Conservation (phyloP, 1,140 invertebrate genomes). For the Anthonomus grandis region DNA sequence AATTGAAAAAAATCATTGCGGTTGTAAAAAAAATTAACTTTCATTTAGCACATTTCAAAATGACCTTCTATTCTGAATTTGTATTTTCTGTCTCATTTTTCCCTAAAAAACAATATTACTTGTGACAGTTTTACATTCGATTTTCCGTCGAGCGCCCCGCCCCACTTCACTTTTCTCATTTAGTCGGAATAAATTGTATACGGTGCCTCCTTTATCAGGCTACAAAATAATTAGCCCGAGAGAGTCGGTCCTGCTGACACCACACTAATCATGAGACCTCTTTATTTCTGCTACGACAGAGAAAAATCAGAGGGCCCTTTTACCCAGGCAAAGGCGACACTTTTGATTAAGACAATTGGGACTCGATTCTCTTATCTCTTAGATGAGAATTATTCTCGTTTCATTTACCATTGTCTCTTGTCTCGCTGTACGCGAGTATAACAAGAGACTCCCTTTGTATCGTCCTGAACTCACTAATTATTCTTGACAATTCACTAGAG, state of each 20-base stretch:
- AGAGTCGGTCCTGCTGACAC: constrained; percentile 1
- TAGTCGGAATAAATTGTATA: no score
- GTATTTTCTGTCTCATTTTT: no score
- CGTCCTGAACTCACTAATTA: constrained; percentile 5
- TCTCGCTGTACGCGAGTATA: not conserved
- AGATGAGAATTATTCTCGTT: constrained; percentile 12
- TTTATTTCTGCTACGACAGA: constrained; percentile 4
- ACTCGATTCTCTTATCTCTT: constrained; percentile 9
- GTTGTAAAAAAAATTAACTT: no score
- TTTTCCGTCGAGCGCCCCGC: no score
- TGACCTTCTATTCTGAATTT: no score
- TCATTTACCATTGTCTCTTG: constrained; percentile 9
- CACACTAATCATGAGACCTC: constrained; percentile 7
- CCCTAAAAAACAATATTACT: no score
- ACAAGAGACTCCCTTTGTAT: constrained; percentile 10
- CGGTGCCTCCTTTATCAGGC: not conserved
- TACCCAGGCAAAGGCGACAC: constrained; percentile 1
- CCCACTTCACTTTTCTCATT: no score
- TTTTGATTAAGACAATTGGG: constrained; percentile 11
- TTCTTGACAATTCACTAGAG: constrained; percentile 2
- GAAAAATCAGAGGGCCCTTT: constrained; percentile 12
- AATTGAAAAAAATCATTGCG: no score
- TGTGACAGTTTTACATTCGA: no score
- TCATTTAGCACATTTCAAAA: no score
- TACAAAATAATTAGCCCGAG: constrained; percentile 6